Percentiles rank a stretch among this genome's conserved stretches.
These are phyloP conservation scores for Coenonympha glycerion DNA, from an alignment of 2,888 invertebrate genomes.

Conservation along the genomic window DNA sequence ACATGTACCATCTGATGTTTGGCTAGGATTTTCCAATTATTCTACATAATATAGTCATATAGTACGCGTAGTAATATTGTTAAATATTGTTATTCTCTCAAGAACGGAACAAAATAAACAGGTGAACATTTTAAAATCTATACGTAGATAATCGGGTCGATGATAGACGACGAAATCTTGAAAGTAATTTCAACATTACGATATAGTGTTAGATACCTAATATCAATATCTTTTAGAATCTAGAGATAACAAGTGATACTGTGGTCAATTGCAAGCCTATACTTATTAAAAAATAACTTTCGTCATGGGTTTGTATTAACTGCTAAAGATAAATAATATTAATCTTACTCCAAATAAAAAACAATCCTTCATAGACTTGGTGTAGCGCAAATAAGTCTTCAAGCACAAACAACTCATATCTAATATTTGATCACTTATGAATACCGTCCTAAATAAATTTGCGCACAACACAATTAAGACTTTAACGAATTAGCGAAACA, in stretches of 20 bases:
- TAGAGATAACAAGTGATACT: no score
- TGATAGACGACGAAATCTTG: no score
- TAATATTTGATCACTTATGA: background rate
- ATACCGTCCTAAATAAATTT: constrained; percentile 4
- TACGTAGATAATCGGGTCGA: no score
- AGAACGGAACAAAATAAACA: background rate
- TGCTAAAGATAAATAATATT: no score
- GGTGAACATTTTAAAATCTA: no score
- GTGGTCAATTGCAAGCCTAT: no score
- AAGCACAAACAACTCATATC: background rate
- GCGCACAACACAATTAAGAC: constrained; percentile 9
- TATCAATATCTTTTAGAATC: no score
- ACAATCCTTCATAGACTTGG: background rate
- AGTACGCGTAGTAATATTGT: background rate
- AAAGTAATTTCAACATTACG: no score
- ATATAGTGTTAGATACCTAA: no score
- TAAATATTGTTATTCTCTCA: background rate
- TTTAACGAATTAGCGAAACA: constrained; percentile 1
- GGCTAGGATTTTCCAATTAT: constrained; percentile 2
- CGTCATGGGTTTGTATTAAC: no score
- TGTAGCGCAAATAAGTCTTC: background rate
- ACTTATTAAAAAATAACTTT: no score
- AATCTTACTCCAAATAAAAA: background rate
- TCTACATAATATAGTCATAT: background rate
- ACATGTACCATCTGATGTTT: background rate